phyloP scores from a whole-genome alignment of 2,888 invertebrate genomes.

The Phania funesta region DNA sequence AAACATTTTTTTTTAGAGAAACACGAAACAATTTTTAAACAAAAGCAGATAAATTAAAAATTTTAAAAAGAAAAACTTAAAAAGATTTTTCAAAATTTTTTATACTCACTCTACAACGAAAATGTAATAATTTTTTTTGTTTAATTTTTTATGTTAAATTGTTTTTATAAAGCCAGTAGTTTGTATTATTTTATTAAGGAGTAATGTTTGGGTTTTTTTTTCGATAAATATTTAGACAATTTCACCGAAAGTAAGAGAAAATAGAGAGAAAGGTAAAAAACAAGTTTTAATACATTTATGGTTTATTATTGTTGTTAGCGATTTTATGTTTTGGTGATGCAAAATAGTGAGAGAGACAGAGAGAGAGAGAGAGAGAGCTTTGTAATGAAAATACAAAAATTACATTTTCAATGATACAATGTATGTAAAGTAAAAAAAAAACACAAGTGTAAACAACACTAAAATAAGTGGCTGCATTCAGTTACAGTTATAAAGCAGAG shows the following conservation, averaged over 20 bases:
- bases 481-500: slow-evolving; percentile 29
- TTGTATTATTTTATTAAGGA: slow-evolving; percentile 30
- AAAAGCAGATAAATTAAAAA: slow-evolving; percentile 1
- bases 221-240: slow-evolving; percentile 13
- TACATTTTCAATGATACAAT: slow-evolving; percentile 24
- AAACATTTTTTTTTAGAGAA: slow-evolving; percentile 13
- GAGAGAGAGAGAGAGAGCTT: slow-evolving; percentile 9
- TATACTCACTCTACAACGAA: slow-evolving; percentile 76
- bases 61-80: slow-evolving; percentile 45
- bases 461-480: slow-evolving; percentile 48
- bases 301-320: slow-evolving; percentile 12
- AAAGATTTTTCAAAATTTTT: slow-evolving; percentile 42
- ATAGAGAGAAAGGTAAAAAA: slow-evolving; percentile 45
- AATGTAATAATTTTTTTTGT: slow-evolving; percentile 51
- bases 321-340: slow-evolving; percentile 23
- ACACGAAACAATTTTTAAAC: slow-evolving; percentile 9
- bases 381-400: slow-evolving; percentile 41
- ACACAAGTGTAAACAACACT: slow-evolving; percentile 38
- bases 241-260: slow-evolving; percentile 46
- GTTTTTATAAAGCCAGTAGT: slow-evolving; percentile 23
- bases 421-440: slow-evolving; percentile 2
- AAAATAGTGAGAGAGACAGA: background rate
- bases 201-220: slow-evolving; percentile 32
- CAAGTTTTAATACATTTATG: slow-evolving; percentile 29
- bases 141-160: slow-evolving; percentile 24